Base-by-base conservation (phyloP, 2,888 invertebrate genomes). In the Lasiommata megera region DNA sequence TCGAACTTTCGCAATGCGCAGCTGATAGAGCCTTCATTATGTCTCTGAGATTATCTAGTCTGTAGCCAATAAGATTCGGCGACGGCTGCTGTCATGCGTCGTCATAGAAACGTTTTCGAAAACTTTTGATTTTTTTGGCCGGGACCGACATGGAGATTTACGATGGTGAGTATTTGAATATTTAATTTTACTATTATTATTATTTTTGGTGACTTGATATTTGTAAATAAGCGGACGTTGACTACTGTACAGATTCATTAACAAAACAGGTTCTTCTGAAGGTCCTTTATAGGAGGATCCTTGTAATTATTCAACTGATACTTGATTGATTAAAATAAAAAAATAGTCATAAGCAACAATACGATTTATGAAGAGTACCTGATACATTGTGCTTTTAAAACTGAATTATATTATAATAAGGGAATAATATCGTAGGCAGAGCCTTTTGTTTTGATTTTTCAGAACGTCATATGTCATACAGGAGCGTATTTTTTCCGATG, bases 41-140 rank as follows among this genome's bases (percentile, higher is more conserved):
- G 46, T 16, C 46, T 56, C 47, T 56, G 44, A 53, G 28, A 54
- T 52, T 61, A 34, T 60, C 46, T 56, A 38, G 51, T 61, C 60
- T 60, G 61, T 59, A 43, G 56, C 76, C 80, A 81, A 80, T 82
- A 70, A 62, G 75, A 81, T 72, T 77, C 67, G 63, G 68, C 76
- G 72, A 77, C 67, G 75, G 78, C 56, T 80, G 77, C 84, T 85
- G 86, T 90, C 90, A 90, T 89, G 89, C 79, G 90, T 90, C 82
- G 90, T 84, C 89, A 90, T 90, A 90, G 90, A 89, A 90, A 90
- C 90, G 85, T 73, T 84, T 85, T 85, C 65, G 65, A 69, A 84
- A 82, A 84, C 80, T 84, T 87, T 82, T 84, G 68, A 80, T 80
- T 82, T 83, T 73, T 86, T 84, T 80, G 80, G 80, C 78, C 79